Base-by-base conservation (phyloP, 2,113 vertebrate genomes). In the Alectura lathami region DNA sequence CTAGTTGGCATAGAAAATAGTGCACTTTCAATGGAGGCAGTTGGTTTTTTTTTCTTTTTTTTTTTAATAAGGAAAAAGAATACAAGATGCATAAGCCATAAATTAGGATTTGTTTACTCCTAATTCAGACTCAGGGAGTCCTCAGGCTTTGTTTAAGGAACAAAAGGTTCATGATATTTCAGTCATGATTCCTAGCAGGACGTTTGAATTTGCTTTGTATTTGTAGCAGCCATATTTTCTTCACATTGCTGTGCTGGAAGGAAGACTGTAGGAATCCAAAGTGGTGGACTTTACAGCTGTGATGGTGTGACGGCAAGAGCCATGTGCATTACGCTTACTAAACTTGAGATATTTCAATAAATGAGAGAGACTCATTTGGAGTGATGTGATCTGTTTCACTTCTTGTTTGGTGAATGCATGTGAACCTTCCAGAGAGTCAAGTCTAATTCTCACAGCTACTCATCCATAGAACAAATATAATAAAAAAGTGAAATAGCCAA, bases 281-380 rank as follows among this genome's bases (percentile, higher is more conserved):
- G 62, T 57, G 60, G 6, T 15, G 51, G 22, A 67, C 50, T 45
- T 53, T 22, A 30, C 27, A 20, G 26, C 47, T 74, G 23, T 53
- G 36, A 80, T 47, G 32, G 24, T 57, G 4, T 62, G 36, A 29
- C 32, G 64, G 69, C 43, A 53, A 67, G 26, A 91, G n/a, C 89
- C 8, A 3, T 8, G 24, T 51, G n/a, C 21, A 12, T 83, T 17
- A 7, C 47, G 57, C 67, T 91, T 67, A 30, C 59, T 85, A 67
- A 75, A 17, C 66, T 29, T 62, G 59, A 77, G 83, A 32, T 86
- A 29, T 48, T 86, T 88, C 83, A 97, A 94, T 96, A 95, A 97
- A 97, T 5, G 4, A 50, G 67, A 69, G 32, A 64, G 42, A 56
- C n/a, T 68, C 60, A 66, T 82, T 82, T 4, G 8, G n/a, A 80